Evolutionary conservation across 2,113 vertebrate genomes (phyloP), one percentile per base, ranked within the genome.

Genomic region (Gobio gobio): DNA sequence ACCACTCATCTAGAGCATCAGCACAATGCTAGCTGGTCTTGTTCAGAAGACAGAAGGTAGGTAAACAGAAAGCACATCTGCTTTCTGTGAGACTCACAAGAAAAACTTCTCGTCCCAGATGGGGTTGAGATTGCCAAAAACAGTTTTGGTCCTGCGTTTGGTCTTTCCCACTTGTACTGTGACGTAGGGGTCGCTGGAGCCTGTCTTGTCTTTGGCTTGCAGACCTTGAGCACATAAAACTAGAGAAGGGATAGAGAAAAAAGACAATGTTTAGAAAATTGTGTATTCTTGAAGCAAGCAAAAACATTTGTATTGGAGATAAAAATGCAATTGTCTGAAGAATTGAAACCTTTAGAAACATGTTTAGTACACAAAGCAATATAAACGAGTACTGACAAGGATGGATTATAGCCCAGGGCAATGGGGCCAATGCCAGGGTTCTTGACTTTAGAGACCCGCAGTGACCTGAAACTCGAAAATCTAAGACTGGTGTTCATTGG

Each of bases 111-210:
- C 97, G 85, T 99, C 97, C 98, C 98, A 99, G 45, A 97, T 93
- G 24, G 98, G 98, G 91, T 99, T 99, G 87, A 99, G 95, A 90
- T 99, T 99, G 78, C 98, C 98, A 85, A 99, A 99, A 92, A 99
- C 97, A 47, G 98, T 99, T 93, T 98, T 99, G 7, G 98, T 99
- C 86, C 98, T 96, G 85, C 96, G 94, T 86, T 98, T 99, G 87
- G 95, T 99, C 93, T 99, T 99, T 59, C 98, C 98, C 89, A 99
- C 96, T 93, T 99, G 98, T 81, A 99, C 98, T 0, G 98, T 99
- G 88, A 99, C 98, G 12, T 99, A 99, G 0, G 98, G 98, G 87
- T 99, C 98, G 75, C 98, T 99, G 33, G 98, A 99, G 58, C 98
- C 98, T 0, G 98, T 99, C 94, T 99, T 99, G 91, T 99, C 98